phyloP scores from a whole-genome alignment of 1,140 invertebrate genomes.

The Phthorimaea operculella region DNA sequence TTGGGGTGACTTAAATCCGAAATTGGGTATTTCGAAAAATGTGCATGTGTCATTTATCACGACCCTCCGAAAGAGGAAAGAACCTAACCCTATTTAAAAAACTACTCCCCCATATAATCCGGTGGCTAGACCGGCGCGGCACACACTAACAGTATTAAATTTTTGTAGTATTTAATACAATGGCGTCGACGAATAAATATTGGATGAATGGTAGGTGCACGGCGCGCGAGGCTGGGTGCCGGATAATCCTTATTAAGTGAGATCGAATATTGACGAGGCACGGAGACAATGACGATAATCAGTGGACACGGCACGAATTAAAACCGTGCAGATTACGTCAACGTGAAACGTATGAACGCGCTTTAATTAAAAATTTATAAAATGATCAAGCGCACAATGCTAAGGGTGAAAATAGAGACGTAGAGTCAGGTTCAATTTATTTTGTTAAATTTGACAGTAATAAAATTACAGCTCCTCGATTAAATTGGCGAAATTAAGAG shows the following conservation, averaged over 20 bases:
- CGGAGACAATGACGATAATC: slow-evolving; percentile 26
- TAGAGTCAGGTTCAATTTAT: no score
- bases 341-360: no score
- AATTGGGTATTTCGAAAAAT: slow-evolving; percentile 70
- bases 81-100: slow-evolving; percentile 65
- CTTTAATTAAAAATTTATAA: no score
- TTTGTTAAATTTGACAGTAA: slow-evolving; percentile 11
- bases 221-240: not conserved
- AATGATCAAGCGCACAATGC: not conserved
- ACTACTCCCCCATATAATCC: slow-evolving; percentile 54
- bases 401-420: no score
- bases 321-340: no score
- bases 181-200: slow-evolving; percentile 57
- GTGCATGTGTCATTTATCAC: slow-evolving; percentile 70
- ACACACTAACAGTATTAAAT: slow-evolving; percentile 63
- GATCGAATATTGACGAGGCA: slow-evolving; percentile 32
- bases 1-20: slow-evolving; percentile 69
- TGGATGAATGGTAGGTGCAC: slow-evolving; percentile 42
- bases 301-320: not conserved
- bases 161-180: slow-evolving; percentile 60
- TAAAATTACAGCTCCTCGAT: slow-evolving; percentile 33
- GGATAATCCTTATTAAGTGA: slow-evolving; percentile 53
- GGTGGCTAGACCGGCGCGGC: slow-evolving; percentile 35
- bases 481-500: slow-evolving; percentile 48
- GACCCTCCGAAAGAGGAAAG: slow-evolving; percentile 49